phyloP scores from a whole-genome alignment of 2,113 vertebrate species.

The Clarias magur region DNA sequence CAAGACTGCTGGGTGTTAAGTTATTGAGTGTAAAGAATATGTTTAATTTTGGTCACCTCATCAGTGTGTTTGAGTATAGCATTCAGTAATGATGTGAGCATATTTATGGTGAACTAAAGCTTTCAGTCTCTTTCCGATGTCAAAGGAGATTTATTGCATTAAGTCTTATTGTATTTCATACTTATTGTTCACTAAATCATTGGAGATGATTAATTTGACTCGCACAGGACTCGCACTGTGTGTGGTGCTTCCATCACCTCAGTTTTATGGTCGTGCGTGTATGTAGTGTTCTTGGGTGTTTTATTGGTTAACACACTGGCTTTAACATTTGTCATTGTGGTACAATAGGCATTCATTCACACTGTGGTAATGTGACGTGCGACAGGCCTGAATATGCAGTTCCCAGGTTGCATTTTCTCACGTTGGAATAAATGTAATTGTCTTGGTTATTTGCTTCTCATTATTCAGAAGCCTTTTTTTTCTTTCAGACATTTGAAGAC shows the following conservation, averaged over 20 bases:
- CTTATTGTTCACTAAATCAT: neutral
- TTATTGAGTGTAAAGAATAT: neutral
- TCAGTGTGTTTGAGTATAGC: neutral
- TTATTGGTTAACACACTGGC: constrained; percentile 26
- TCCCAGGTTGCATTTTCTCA: constrained; percentile 23
- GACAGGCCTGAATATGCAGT: constrained; percentile 16
- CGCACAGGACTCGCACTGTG: neutral
- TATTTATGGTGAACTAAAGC: neutral
- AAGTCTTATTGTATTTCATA: neutral
- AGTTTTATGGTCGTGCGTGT: constrained; percentile 10
- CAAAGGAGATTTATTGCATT: neutral
- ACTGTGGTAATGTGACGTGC: neutral
- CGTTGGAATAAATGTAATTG: constrained; percentile 47
- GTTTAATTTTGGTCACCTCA: neutral
- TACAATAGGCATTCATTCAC: neutral
- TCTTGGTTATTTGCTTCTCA: constrained; percentile 75
- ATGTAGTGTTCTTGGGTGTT: constrained; percentile 5
- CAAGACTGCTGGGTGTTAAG: constrained; percentile 5
- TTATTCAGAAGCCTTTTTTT: constrained; percentile 77
- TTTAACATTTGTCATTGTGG: neutral
- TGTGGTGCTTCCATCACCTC: neutral
- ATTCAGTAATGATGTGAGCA: neutral
- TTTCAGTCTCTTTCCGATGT: neutral
- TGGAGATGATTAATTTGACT: neutral
- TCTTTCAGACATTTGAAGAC: constrained; percentile 59